Evolutionary conservation across 2,797 vertebrate species (phyloP).

Genomic region (Phrynocephalus forsythii): DNA sequence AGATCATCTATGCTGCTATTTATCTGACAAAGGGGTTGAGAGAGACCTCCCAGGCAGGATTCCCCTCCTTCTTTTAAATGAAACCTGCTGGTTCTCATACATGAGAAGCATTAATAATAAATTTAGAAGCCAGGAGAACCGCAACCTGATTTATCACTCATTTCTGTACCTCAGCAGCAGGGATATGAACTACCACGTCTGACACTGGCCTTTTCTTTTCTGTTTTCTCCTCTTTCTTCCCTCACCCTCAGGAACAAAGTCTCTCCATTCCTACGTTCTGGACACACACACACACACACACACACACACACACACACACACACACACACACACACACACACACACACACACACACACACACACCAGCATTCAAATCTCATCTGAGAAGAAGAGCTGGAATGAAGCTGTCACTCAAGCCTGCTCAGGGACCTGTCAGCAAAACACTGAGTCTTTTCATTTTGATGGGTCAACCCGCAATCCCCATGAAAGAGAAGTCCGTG

Average conservation of each 20-base stretch:
- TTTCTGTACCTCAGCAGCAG: conserved; percentile 71
- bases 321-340: no score
- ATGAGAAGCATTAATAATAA: conserved; percentile 86
- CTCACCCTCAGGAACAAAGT: conserved; percentile 78
- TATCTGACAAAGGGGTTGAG: neutral
- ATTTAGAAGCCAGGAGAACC: conserved; percentile 57
- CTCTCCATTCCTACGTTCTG: conserved; percentile 74
- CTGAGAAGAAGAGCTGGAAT: conserved; percentile 83
- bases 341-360: conserved; percentile 46
- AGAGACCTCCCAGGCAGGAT: conserved; percentile 45
- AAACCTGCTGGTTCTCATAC: conserved; percentile 66
- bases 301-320: no score
- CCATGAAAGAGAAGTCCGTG: conserved; percentile 83
- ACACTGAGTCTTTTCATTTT: conserved; percentile 88
- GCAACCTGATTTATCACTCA: conserved; percentile 63
- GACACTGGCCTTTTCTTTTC: conserved; percentile 80
- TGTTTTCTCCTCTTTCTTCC: conserved; percentile 77
- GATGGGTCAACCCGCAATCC: conserved; percentile 85
- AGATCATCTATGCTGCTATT: no score
- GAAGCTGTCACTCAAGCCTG: conserved; percentile 87
- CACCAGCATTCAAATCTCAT: conserved; percentile 79
- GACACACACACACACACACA: no score
- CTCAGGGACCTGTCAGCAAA: conserved; percentile 84
- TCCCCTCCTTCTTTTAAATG: conserved; percentile 50
- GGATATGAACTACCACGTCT: conserved; percentile 85